These are phyloP conservation scores for Chanos chanos DNA, from an alignment of 2,797 vertebrate species.

Conservation along the genomic window DNA sequence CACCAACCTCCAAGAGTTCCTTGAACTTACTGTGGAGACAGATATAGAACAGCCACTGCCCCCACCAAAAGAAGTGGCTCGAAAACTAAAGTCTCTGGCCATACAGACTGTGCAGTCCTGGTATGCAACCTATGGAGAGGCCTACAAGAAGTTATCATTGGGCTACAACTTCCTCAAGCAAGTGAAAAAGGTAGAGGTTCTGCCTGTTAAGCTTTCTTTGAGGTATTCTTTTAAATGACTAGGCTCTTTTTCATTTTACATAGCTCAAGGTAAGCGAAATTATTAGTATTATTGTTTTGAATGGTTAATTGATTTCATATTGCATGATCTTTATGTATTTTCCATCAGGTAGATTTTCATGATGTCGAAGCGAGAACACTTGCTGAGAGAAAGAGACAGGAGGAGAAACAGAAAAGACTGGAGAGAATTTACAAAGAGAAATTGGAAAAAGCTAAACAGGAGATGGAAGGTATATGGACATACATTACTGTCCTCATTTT, in stretches of 20 bases:
- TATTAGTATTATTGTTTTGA: too few relatives aligned
- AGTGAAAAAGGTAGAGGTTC: conserved; percentile 82
- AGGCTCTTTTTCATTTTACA: too few relatives aligned
- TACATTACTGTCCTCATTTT: not conserved
- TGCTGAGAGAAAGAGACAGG: conserved; percentile 80
- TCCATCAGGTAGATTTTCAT: conserved; percentile 87
- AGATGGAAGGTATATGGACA: conserved; percentile 81
- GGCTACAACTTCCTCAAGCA: conserved; percentile 89
- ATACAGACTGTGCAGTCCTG: conserved; percentile 78
- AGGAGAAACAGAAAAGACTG: conserved; percentile 79
- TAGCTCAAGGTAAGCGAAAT: too few relatives aligned
- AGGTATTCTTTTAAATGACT: too few relatives aligned
- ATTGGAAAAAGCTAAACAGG: conserved; percentile 73
- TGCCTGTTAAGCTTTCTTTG: too few relatives aligned
- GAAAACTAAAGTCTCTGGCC: conserved; percentile 75
- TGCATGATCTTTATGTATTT: not conserved
- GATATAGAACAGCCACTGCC: conserved; percentile 85
- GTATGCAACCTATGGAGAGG: conserved; percentile 79
- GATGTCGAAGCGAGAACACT: conserved; percentile 78
- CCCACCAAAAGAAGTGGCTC: conserved; percentile 82
- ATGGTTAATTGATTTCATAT: too few relatives aligned
- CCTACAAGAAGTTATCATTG: conserved; percentile 89
- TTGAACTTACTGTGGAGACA: conserved; percentile 87
- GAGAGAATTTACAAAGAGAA: conserved; percentile 80
- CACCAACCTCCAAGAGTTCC: conserved; percentile 84